phyloP scores from a whole-genome alignment of 2,797 vertebrate genomes.

The Pseudochromis fuscus region DNA sequence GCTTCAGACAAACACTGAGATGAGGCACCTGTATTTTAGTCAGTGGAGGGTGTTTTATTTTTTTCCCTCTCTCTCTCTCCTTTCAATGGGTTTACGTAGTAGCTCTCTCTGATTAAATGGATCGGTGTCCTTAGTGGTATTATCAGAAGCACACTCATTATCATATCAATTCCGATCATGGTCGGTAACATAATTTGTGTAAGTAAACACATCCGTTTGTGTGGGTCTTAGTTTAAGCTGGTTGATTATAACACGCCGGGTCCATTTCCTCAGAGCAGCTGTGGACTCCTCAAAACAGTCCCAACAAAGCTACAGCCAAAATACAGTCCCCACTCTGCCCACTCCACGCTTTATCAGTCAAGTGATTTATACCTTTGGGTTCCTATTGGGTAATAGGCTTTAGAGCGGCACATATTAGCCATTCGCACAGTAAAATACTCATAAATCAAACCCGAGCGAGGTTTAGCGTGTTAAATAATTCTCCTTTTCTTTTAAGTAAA shows the following conservation, averaged over 20 bases:
- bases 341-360: conserved; percentile 75
- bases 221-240: conserved; percentile 57
- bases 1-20: conserved; percentile 73
- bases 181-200: conserved; percentile 66
- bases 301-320: conserved; percentile 83
- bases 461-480: conserved; percentile 49
- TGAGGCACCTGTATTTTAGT: conserved; percentile 77
- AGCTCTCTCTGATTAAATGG: conserved; percentile 67
- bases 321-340: conserved; percentile 68
- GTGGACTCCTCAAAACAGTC: conserved; percentile 84
- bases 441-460: conserved; percentile 27
- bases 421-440: conserved; percentile 61
- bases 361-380: conserved; percentile 73
- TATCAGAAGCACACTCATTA: conserved; percentile 67
- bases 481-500: conserved; percentile 17
- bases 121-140: conserved; percentile 63
- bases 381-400: conserved; percentile 62
- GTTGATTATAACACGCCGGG: conserved; percentile 59
- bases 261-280: conserved; percentile 88
- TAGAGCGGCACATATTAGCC: conserved; percentile 70
- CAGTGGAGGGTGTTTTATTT: conserved; percentile 36
- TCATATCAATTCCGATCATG: conserved; percentile 71
- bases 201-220: conserved; percentile 71
- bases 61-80: neutral
- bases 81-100: conserved; percentile 49